Conservation (phyloP, 1,140 invertebrate species). For the Solenopsis fugax region DNA sequence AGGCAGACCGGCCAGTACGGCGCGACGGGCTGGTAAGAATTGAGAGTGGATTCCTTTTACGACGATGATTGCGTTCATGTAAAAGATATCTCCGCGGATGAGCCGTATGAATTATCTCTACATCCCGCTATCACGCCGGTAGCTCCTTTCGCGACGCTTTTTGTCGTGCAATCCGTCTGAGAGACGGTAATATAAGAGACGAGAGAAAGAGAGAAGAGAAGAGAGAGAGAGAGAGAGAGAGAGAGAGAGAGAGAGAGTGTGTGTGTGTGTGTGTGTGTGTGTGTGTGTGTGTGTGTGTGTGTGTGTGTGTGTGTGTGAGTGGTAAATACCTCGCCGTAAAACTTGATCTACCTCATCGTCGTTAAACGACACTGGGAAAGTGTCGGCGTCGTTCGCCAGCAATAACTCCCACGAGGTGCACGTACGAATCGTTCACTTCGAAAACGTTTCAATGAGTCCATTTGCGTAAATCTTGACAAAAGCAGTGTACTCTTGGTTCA, state of each 20-base stretch:
- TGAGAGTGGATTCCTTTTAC: slow-evolving; percentile 31
- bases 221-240: slow-evolving; percentile 3
- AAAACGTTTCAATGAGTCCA: neutral
- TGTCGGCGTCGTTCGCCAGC: neutral
- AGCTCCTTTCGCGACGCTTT: slow-evolving; percentile 27
- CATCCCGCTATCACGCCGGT: neutral
- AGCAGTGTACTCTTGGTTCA: neutral
- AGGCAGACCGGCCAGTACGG: neutral
- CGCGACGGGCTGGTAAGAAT: slow-evolving; percentile 41
- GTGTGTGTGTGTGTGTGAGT: neutral
- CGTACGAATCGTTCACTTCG: slow-evolving; percentile 5
- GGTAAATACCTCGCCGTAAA: slow-evolving; percentile 39
- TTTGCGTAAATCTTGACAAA: slow-evolving; percentile 3
- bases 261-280: neutral
- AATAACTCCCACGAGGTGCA: slow-evolving; percentile 18
- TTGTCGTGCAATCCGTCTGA: slow-evolving; percentile 25
- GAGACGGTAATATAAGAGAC: slow-evolving; percentile 21
- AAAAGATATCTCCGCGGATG: slow-evolving; percentile 23
- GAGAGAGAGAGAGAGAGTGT: neutral
- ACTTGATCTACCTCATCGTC: slow-evolving; percentile 33
- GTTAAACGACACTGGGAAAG: slow-evolving; percentile 38
- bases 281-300: neutral
- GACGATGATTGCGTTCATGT: slow-evolving; percentile 6
- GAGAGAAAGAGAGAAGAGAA: neutral
- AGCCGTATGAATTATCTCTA: slow-evolving; percentile 42